phyloP scores from a whole-genome alignment of 1,140 invertebrate genomes.

The Megalopta genalis region DNA sequence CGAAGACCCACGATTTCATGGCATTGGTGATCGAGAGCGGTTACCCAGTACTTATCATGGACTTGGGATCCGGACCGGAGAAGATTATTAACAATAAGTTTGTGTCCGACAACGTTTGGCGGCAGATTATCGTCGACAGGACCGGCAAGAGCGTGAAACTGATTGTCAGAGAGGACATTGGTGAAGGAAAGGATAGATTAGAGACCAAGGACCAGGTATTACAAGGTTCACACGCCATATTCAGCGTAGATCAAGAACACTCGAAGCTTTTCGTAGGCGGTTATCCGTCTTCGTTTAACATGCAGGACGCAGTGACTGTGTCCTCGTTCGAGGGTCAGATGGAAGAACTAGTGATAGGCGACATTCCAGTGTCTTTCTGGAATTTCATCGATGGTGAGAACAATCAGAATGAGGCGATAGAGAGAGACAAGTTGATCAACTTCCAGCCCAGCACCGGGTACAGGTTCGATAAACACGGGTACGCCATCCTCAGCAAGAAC shows the following conservation, averaged over 20 bases:
- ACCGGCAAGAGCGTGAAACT: slow-evolving; percentile 91
- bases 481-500: slow-evolving; percentile 85
- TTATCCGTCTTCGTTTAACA: slow-evolving; percentile 85
- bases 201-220: slow-evolving; percentile 83
- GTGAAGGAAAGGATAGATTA: slow-evolving; percentile 81
- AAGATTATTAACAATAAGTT: slow-evolving; percentile 87
- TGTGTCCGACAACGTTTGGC: slow-evolving; percentile 93
- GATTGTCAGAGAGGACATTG: slow-evolving; percentile 88
- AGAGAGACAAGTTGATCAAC: slow-evolving; percentile 85
- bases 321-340: slow-evolving; percentile 93
- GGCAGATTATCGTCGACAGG: slow-evolving; percentile 93
- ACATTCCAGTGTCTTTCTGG: slow-evolving; percentile 95
- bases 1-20: slow-evolving; percentile 92
- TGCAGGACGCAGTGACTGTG: slow-evolving; percentile 85
- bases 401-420: slow-evolving; percentile 86
- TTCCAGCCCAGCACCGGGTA: slow-evolving; percentile 85
- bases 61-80: slow-evolving; percentile 92
- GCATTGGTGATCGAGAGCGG: slow-evolving; percentile 94
- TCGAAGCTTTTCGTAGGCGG: slow-evolving; percentile 96
- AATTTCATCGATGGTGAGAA: slow-evolving; percentile 92
- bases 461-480: slow-evolving; percentile 93
- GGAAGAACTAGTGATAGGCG: slow-evolving; percentile 94
- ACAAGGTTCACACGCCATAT: slow-evolving; percentile 87
- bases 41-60: slow-evolving; percentile 90
- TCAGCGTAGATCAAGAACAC: slow-evolving; percentile 91